Base-by-base conservation (phyloP, 1,140 invertebrate genomes). In the Megalopta genalis region DNA sequence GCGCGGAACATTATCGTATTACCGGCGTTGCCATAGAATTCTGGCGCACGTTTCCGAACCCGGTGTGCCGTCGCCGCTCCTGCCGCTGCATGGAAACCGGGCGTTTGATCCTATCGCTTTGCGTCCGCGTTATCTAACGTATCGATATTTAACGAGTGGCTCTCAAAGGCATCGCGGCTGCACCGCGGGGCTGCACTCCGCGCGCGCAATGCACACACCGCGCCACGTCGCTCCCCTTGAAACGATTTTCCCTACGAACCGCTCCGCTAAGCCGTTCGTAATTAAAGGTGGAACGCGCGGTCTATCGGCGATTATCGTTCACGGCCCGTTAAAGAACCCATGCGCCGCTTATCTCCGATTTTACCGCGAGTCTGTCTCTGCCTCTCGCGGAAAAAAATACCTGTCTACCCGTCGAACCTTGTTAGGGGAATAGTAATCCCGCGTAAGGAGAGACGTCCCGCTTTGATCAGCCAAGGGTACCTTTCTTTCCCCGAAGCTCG, bases 111-210 rank as follows among this genome's bases (percentile, higher is more conserved):
- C 77, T 74, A 64, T 73, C 77, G 46, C 65, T 37, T 54, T 57
- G 52, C 69, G 79, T 67, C 69, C 42, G 27, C 62, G 71, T 84
- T 83, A 84, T 84, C 75, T 69, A 66, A 57, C 77, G 57, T 70
- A 80, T 84, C 82, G 83, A 84, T 85, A 73, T 78, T 83, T 84
- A 81, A 68, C 66, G 60, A 25, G 71, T 74, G 60, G 60, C 71
- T 65, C 60, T 74, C 71, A 25, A 42, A 65, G 64, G 18, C 64
- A 57, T 21, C 60, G 60, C 16, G 60, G 21, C n/a, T 63, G 32
- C 42, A 32, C 59, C n/a, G 27, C 75, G 65, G 37, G 54, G 25
- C 37, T 70, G 49, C 4, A 27, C 73, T 4, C 52, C 32, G 32
- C 57, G 8, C 52, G 54, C 52, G 64, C 57, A 37, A 54, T 25